Evolutionary conservation across 2,113 vertebrate genomes (phyloP).

Genomic region (Ibidorhyncha struthersii): DNA sequence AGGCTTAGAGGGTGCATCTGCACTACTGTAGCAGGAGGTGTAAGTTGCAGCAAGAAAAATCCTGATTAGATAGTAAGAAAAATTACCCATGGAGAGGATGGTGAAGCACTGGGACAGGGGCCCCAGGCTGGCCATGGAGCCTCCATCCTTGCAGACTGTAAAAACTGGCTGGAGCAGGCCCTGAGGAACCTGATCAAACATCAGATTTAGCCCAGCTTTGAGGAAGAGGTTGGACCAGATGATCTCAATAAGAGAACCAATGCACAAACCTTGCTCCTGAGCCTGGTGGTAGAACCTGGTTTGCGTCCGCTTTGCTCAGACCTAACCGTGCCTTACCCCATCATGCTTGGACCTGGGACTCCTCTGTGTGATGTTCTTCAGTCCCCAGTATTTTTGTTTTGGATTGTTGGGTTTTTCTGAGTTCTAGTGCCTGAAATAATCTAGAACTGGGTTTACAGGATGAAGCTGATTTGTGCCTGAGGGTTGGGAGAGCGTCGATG

Average conservation of each 20-base stretch:
- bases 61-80: not conserved
- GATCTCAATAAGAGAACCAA: not conserved
- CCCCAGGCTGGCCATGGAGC: rapidly evolving
- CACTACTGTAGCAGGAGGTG: not conserved
- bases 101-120: not conserved
- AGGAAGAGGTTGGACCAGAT: not conserved
- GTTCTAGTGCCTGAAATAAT: not conserved
- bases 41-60: not conserved
- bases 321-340: not conserved
- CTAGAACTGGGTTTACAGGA: not conserved
- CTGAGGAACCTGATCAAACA: not conserved
- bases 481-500: not conserved
- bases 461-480: not conserved
- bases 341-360: not conserved
- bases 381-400: not conserved
- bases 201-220: not conserved
- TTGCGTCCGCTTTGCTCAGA: not conserved
- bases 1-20: not conserved
- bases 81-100: not conserved
- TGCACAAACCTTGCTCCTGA: not conserved
- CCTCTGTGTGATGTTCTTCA: not conserved
- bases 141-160: not conserved
- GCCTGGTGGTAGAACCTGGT: not conserved
- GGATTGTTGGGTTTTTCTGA: not conserved
- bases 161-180: not conserved